Percentiles rank a stretch among this genome's conserved stretches.
Conservation (phyloP, 2,797 vertebrate genomes). For the Rhabdophis nuchalis region DNA sequence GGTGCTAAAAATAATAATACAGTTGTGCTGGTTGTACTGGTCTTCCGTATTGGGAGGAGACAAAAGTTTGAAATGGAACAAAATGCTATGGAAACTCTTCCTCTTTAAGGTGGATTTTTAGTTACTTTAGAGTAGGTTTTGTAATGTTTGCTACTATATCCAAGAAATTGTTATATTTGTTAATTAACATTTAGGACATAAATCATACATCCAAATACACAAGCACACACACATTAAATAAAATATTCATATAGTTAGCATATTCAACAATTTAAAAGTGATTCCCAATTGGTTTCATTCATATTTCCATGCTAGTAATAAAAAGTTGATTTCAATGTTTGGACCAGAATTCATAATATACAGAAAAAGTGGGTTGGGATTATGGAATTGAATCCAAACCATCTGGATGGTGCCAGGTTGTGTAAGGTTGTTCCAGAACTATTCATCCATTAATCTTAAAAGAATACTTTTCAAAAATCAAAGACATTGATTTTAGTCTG, state of each 20-base stretch:
- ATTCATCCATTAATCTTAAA: neutral
- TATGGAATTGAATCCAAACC: neutral
- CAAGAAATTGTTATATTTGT: neutral
- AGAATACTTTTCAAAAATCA: neutral
- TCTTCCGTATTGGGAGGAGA: neutral
- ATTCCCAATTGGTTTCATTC: neutral
- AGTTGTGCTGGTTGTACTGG: neutral
- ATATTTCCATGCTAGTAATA: neutral
- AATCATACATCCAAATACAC: neutral
- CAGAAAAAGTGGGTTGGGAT: neutral
- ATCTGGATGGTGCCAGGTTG: neutral
- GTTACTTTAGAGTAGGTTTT: neutral
- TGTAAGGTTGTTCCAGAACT: neutral
- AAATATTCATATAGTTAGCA: neutral
- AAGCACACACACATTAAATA: neutral
- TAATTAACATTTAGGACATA: neutral
- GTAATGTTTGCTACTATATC: neutral
- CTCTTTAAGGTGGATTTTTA: neutral
- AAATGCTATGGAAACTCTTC: neutral
- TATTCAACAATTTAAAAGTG: neutral
- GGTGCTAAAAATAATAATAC: neutral
- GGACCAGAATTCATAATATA: neutral
- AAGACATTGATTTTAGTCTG: no score
- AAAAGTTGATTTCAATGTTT: neutral
- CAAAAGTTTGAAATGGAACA: neutral